Base-by-base conservation (phyloP, 2,113 vertebrate genomes). In the Planiliza haematocheilus region DNA sequence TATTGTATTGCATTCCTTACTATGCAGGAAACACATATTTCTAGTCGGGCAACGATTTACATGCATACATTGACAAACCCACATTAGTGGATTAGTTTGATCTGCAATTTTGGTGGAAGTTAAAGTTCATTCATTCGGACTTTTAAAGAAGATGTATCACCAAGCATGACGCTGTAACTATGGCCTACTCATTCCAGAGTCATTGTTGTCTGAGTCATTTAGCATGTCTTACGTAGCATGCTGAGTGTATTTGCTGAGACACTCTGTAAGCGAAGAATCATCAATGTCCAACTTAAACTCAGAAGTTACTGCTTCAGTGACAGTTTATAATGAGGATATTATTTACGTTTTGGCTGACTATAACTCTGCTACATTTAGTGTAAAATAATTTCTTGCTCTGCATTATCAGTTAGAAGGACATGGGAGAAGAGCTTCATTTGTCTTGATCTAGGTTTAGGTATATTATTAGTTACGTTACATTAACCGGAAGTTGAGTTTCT, bases 121-220 rank as follows among this genome's bases (percentile, higher is more conserved):
- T 58, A 39, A 51, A 67, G 36, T 69, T 59, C 10, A 72, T 64
- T 81, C 37, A 51, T 39, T 50, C 34, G 72, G 18, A n/a, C 37
- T 52, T 9, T 67, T 72, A 75, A 72, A 66, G 65, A 34, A 18
- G 66, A 77, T 66, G 68, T 57, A 11, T 70, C 70, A 72, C 43
- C 30, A 24, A 53, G 45, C 3, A 30, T 45, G 56, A 34, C 13
- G 14, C 20, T 63, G 12, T 58, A 18, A 50, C 43, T 39, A 14
- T 70, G 49, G 18, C 36, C 57, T 38, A 45, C 8, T 80, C 70
- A 81, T 66, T 59, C 55, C 36, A 48, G 53, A 50, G 41, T 62
- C n/a, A 38, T 14, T 53, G 16, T 45, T 49, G 45, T 64, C 38
- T 73, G 64, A 86, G 46, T 82, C 60, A 85, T 58, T 65, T 65